A percentile compares a stretch with the other conserved stretches of the same genome.
Evolutionary conservation across 2,797 vertebrate genomes (phyloP).

Genomic region (Psittacula derbiana): DNA sequence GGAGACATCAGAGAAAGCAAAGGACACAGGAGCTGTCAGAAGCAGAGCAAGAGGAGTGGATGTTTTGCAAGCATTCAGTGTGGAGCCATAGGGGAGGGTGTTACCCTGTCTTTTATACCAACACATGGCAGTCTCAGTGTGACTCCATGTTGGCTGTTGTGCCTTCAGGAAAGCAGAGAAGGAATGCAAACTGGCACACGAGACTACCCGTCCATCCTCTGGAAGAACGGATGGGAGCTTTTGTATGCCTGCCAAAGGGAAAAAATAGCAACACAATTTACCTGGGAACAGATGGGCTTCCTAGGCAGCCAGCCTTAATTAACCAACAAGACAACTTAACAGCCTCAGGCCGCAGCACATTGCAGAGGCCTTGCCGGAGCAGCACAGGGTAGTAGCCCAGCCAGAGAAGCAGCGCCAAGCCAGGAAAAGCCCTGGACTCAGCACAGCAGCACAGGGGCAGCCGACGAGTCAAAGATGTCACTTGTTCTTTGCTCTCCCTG

Average conservation of each 20-base stretch:
- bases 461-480: background rate
- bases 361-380: background rate
- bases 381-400: background rate
- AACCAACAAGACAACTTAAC: slow-evolving; percentile 47
- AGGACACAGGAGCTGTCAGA: background rate
- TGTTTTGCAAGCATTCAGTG: background rate
- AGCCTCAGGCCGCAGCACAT: background rate
- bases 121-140: background rate
- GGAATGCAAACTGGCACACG: background rate
- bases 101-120: background rate
- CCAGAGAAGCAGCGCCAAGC: background rate
- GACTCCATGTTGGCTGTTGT: background rate
- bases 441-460: background rate
- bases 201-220: background rate
- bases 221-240: background rate
- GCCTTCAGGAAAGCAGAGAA: background rate
- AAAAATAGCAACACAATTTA: background rate
- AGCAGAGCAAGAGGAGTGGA: background rate
- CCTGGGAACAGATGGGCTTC: slow-evolving; percentile 68
- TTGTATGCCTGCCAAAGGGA: background rate
- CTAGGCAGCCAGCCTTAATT: slow-evolving; percentile 64
- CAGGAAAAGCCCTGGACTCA: slow-evolving; percentile 19
- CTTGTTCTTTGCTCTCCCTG: background rate
- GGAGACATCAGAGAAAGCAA: background rate
- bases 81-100: background rate